Evolutionary conservation across 2,888 invertebrate species (phyloP).

Genomic region (Syrista parreyssii): DNA sequence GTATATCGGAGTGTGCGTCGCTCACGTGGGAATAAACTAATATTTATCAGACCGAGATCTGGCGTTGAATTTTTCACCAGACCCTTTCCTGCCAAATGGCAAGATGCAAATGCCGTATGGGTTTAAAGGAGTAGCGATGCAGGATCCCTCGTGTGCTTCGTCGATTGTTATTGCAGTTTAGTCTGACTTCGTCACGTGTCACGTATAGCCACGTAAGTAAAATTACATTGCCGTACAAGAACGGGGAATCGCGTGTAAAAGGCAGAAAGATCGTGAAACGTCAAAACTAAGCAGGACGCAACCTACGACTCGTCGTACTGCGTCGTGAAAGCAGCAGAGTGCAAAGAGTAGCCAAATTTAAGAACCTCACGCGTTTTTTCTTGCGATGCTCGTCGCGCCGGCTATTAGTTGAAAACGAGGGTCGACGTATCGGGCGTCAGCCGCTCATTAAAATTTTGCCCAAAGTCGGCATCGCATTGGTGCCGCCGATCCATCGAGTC

Average conservation of each 20-base stretch:
- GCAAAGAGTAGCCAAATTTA: not conserved
- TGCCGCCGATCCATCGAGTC: not conserved
- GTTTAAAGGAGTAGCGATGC: not conserved
- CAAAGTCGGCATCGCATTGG: not conserved
- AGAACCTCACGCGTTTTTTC: not conserved
- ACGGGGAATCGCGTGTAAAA: not conserved
- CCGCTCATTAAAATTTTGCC: not conserved
- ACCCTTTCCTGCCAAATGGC: not conserved
- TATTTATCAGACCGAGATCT: slow-evolving; percentile 30
- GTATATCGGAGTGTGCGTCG: not conserved
- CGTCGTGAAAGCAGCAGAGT: not conserved
- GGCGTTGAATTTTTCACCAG: not conserved
- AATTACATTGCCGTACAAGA: not conserved
- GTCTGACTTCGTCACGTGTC: not conserved
- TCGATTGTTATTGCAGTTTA: not conserved
- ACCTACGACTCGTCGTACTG: slow-evolving; percentile 8
- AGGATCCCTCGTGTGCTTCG: not conserved
- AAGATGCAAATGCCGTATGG: not conserved
- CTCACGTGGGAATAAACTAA: slow-evolving; percentile 28
- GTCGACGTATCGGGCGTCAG: not conserved
- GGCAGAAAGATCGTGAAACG: not conserved
- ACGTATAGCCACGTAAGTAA: not conserved
- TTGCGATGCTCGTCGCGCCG: not conserved
- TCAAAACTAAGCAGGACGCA: not conserved
- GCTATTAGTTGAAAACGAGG: not conserved